Conservation (phyloP, 1,140 invertebrate genomes). For the Diorhabda sublineata region DNA sequence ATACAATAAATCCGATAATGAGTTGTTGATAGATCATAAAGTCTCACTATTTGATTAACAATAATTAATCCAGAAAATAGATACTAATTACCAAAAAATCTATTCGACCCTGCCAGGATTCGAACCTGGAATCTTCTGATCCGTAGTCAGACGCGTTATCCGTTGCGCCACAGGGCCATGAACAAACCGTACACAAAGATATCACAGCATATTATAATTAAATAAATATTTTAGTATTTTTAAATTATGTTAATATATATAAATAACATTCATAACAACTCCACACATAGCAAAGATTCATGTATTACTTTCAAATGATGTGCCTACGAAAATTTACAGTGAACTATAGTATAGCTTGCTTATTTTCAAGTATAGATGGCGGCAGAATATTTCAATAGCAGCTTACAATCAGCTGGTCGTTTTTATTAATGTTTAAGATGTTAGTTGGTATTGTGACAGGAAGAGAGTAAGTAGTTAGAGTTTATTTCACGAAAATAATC, state of each 20-base stretch:
- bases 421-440: background rate
- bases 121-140: slow-evolving; percentile 89
- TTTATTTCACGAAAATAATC: slow-evolving; percentile 16
- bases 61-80: too few species aligned
- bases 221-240: too few species aligned
- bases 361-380: slow-evolving; percentile 4
- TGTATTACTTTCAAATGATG: too few species aligned
- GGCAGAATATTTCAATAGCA: background rate
- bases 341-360: too few species aligned
- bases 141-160: slow-evolving; percentile 90
- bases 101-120: slow-evolving; percentile 75
- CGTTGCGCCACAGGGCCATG: slow-evolving; percentile 81
- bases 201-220: too few species aligned
- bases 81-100: slow-evolving; percentile 16
- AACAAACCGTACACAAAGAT: background rate
- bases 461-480: background rate
- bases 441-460: slow-evolving; percentile 9
- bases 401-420: background rate
- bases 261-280: too few species aligned
- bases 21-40: too few species aligned
- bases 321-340: too few species aligned
- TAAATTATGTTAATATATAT: too few species aligned
- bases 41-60: too few species aligned
- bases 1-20: too few species aligned
- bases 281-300: too few species aligned